Percentiles rank a stretch among this genome's conserved stretches.
phyloP scores from a whole-genome alignment of 2,113 vertebrate species.

The Rattus rattus region DNA sequence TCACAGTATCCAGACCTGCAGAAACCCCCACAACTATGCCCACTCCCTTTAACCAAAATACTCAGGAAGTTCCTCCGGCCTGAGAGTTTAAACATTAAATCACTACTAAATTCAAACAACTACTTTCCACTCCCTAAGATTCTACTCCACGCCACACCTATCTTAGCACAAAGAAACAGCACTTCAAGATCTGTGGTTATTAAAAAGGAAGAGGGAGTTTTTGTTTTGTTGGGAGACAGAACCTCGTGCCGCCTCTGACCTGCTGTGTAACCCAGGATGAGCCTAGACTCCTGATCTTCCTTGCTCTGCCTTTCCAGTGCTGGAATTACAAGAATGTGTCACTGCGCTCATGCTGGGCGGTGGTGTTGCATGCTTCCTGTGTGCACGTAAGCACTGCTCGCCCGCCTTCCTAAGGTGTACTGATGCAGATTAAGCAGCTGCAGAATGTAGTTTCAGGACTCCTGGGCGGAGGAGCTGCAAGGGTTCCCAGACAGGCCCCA shows the following conservation, averaged over 20 bases:
- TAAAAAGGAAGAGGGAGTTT: neutral
- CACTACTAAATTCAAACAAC: slow-evolving; percentile 16
- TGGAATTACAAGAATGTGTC: neutral
- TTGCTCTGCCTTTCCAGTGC: neutral
- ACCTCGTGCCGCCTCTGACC: too few relatives aligned
- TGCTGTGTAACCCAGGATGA: neutral
- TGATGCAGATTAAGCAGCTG: neutral
- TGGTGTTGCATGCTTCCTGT: neutral
- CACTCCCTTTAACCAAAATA: slow-evolving; percentile 16
- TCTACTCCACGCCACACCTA: neutral
- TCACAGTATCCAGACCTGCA: neutral
- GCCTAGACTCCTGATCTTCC: neutral
- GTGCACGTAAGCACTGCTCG: too few relatives aligned
- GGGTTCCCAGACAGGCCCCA: neutral
- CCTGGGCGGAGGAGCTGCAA: neutral
- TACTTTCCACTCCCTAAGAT: neutral
- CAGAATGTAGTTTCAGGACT: neutral
- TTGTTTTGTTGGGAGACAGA: too few relatives aligned
- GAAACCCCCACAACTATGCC: neutral
- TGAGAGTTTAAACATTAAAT: neutral
- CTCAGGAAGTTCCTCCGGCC: neutral
- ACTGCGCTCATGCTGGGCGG: neutral
- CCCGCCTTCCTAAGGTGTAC: neutral
- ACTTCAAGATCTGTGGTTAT: neutral
- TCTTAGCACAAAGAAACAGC: neutral